Evolutionary conservation across 2,113 vertebrate genomes (phyloP), one percentile per base, ranked within the genome.

Genomic region (Calyptommatus sinebrachiatus): DNA sequence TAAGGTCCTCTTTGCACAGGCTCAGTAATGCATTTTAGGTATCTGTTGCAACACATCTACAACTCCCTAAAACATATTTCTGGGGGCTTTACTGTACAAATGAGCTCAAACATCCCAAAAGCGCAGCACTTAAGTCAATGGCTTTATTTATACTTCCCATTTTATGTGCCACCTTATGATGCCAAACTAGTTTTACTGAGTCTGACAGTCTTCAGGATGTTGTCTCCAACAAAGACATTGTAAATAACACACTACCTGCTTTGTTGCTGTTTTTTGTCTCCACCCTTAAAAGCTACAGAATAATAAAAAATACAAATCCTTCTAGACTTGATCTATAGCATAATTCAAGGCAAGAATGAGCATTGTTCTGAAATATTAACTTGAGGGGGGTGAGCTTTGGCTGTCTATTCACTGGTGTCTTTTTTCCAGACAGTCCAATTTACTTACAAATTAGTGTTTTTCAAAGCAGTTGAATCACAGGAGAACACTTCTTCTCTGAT

Each of bases 401-500:
- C 90, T 90, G 87, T 91, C 91, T 89, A 89, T 74, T 88, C 88
- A 89, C 72, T 88, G 81, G 89, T 90, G 80, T 87, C 84, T 90
- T 82, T 77, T 89, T 90, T 87, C 89, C 90, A 91, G 89, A 85
- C 89, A 86, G 83, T 84, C 87, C 82, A 90, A 88, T 91, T 93
- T 91, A 90, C 87, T 91, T 89, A 90, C 86, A 91, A 92, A 90
- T 89, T 91, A 89, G 83, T 89, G 86, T 80, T 93, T 92, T 93
- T 89, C 61, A 88, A 90, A 89, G 90, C 87, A 91, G 90, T 90
- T 89, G 80, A 88, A 88, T 81, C 85, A 86, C 87, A 84, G 83
- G 85, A 91, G 88, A 90, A 91, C 84, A 87, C 87, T 86, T 87
- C 82, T 85, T 50, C 80, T 78, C 88, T 90, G 83, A 78, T 82